Evolutionary conservation across 2,797 vertebrate species (phyloP), one percentile per base, ranked within the genome.

Genomic region (Sebastes ruberrimus): DNA sequence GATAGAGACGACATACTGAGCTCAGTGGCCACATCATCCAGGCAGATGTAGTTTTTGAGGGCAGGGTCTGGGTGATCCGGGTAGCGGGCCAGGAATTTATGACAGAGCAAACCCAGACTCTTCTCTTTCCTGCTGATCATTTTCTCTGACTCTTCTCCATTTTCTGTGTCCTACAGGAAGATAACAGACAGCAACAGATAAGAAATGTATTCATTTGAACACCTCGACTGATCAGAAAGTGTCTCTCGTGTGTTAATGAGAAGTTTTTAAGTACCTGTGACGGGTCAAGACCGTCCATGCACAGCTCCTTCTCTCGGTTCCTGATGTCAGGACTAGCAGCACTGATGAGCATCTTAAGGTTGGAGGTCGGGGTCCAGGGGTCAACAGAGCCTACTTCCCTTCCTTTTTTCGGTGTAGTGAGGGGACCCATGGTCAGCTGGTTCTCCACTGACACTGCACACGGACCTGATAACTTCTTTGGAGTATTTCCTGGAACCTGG

Each of bases 301-400:
- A 94, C 55, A 95, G 92, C 60, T 96, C 96, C 76, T 95, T 97
- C 69, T 99, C 98, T 70, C 98, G 90, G 94, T 96, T 98, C 90
- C 98, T 95, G 80, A 99, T 99, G 92, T 99, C 99, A 0, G 98
- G 97, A 90, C 97, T 99, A 27, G 97, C 98, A 0, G 97, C 99
- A 3, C 97, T 99, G 77, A 99, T 97, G 49, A 99, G 96, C 95
- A 99, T 98, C 89, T 99, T 99, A 1, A 99, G 94, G 92, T 99
- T 99, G 23, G 97, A 97, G 0, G 97, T 99, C 0, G 99, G 98
- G 0, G 98, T 99, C 98, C 98, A 99, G 52, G 99, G 98, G n/a
- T 99, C 99, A 1, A 94, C 95, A 4, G 94, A 91, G 7, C 92
- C 76, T 0, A 20, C 84, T 70, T 97, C 96, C 32, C 93, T 92